A percentile compares a stretch with the other conserved stretches of the same genome.
Conservation (phyloP, 2,888 invertebrate species). For the Rhagophthalmus giganteus region DNA sequence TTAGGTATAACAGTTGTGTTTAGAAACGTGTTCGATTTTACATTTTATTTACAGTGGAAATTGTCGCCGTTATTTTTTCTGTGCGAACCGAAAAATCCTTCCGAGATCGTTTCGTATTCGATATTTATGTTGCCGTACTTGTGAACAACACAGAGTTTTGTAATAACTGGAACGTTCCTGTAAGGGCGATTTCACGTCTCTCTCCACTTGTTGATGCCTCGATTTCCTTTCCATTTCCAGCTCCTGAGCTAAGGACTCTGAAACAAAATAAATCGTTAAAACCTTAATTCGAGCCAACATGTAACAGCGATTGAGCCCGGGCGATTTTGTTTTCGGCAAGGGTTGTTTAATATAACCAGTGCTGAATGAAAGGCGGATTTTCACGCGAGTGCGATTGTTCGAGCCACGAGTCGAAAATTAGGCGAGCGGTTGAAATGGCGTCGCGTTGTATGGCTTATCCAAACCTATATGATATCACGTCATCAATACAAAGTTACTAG, state of each 20-base stretch:
- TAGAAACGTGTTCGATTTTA: conserved; percentile 5
- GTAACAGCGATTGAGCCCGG: no score
- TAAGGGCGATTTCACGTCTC: conserved; percentile 83
- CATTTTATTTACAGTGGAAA: conserved; percentile 5
- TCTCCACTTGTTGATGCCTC: conserved; percentile 75
- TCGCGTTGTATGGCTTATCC: no score
- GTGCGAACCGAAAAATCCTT: neutral
- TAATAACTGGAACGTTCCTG: conserved; percentile 82
- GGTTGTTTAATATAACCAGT: no score
- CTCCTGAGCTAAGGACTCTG: conserved; percentile 85
- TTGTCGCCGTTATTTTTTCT: neutral
- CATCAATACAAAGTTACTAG: no score
- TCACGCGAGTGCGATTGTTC: no score
- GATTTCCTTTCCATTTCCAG: conserved; percentile 86
- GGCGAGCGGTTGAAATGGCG: no score
- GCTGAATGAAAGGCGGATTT: no score
- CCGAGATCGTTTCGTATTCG: neutral
- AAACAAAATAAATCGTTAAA: conserved; percentile 51
- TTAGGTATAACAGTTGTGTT: conserved; percentile 3
- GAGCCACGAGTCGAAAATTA: no score
- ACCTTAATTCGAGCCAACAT: no score
- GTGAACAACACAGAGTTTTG: conserved; percentile 89
- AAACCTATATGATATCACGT: no score
- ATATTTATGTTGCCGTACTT: conserved; percentile 76
- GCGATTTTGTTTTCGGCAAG: no score